These are phyloP conservation scores for Eustalomyia histrio DNA, from an alignment of 2,888 invertebrate genomes.

Conservation along the genomic window DNA sequence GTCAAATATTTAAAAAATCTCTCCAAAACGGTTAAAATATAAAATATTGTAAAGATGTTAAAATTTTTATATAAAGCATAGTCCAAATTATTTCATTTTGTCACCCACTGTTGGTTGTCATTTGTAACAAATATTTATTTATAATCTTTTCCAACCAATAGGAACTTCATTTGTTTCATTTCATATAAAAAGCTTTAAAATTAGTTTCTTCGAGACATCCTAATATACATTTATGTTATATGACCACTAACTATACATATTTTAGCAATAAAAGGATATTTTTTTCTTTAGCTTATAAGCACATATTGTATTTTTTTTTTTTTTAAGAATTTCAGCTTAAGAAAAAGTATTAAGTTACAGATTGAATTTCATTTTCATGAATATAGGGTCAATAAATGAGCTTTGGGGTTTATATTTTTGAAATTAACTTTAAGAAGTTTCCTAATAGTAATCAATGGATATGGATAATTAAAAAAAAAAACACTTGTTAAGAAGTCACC, in stretches of 20 bases:
- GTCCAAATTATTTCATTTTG: too few species aligned
- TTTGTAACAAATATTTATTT: too few species aligned
- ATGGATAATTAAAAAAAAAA: background rate
- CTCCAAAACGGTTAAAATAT: too few species aligned
- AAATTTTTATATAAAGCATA: too few species aligned
- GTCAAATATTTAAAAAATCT: too few species aligned
- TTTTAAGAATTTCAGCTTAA: background rate
- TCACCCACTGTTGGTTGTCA: too few species aligned
- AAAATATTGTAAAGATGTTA: too few species aligned
- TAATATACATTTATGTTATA: slow-evolving; percentile 3
- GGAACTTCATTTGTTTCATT: too few species aligned
- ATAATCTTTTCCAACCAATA: too few species aligned
- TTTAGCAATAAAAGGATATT: slow-evolving; percentile 31
- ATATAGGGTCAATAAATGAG: background rate
- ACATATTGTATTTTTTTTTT: slow-evolving; percentile 15
- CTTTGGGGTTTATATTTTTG: slow-evolving; percentile 14
- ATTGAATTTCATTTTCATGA: slow-evolving; percentile 55
- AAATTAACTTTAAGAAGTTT: slow-evolving; percentile 9
- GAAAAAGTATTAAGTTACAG: slow-evolving; percentile 59
- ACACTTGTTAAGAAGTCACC: too few species aligned
- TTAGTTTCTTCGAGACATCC: too few species aligned
- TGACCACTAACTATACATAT: slow-evolving; percentile 33
- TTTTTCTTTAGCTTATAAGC: slow-evolving; percentile 37
- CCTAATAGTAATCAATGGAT: background rate
- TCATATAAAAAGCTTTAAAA: too few species aligned